A percentile compares a stretch with the other conserved stretches of the same genome.
These are phyloP conservation scores for Sitta carolinensis DNA, from an alignment of 2,797 vertebrate species.

Conservation along the genomic window DNA sequence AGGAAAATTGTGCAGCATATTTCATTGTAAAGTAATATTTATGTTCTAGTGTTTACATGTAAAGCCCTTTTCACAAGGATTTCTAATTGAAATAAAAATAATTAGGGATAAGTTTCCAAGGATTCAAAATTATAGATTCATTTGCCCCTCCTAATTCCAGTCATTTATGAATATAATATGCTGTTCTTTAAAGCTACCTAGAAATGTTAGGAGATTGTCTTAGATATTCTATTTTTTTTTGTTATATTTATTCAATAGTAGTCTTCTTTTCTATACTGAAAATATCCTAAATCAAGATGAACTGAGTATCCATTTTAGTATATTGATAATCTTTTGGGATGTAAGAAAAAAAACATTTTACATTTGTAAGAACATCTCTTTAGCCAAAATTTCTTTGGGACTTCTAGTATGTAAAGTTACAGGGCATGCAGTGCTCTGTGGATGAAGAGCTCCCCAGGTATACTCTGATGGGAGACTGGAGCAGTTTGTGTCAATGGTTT, in stretches of 20 bases:
- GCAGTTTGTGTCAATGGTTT: conserved; percentile 77
- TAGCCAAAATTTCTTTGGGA: conserved; percentile 65
- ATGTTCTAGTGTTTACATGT: background rate
- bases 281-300: background rate
- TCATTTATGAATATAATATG: background rate
- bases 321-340: background rate
- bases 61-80: conserved; percentile 55
- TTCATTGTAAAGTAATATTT: background rate
- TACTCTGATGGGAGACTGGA: conserved; percentile 62
- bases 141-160: background rate
- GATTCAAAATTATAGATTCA: conserved; percentile 6
- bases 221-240: background rate
- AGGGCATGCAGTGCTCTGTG: conserved; percentile 50
- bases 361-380: conserved; percentile 30
- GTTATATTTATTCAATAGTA: background rate
- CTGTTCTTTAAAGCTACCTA: background rate
- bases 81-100: conserved; percentile 32
- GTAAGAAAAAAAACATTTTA: background rate
- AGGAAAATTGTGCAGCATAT: background rate
- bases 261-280: background rate
- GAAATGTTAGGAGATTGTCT: background rate
- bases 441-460: conserved; percentile 72
- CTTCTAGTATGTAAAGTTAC: conserved; percentile 57
- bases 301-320: background rate
- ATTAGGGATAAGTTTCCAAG: conserved; percentile 37